Conservation (phyloP, 2,888 invertebrate species). For the Isoperla grammatica region DNA sequence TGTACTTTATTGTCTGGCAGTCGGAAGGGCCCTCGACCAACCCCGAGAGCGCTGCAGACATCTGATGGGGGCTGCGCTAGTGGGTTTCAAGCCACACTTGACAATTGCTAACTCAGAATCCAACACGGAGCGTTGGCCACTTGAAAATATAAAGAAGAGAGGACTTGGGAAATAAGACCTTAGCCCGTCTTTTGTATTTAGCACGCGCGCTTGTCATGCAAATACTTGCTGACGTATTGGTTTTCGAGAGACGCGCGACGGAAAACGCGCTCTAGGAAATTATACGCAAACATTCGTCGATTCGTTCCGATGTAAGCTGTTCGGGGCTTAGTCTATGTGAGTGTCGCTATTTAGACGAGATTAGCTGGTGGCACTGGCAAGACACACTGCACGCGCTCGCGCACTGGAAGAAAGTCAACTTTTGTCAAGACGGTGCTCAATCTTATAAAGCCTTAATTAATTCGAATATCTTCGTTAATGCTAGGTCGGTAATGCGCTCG, state of each 20-base stretch:
- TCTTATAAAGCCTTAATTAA: background rate
- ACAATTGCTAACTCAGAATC: constrained; percentile 23
- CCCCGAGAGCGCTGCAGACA: constrained; percentile 9
- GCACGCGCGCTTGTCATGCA: constrained; percentile 22
- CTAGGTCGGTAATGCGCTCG: too few species aligned
- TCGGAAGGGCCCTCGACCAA: constrained; percentile 11
- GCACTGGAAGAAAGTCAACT: background rate
- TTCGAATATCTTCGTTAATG: too few species aligned
- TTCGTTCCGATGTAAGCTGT: too few species aligned
- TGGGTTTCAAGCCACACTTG: constrained; percentile 15
- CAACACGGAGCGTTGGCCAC: constrained; percentile 13
- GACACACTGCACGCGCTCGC: background rate
- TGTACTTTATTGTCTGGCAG: constrained; percentile 12
- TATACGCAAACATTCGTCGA: constrained; percentile 9
- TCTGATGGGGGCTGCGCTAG: background rate
- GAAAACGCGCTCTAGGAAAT: constrained; percentile 5
- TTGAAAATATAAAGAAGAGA: constrained; percentile 18
- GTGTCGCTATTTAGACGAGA: background rate
- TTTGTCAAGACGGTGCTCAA: background rate
- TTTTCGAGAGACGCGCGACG: background rate
- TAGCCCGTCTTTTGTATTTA: constrained; percentile 22
- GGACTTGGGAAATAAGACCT: constrained; percentile 20
- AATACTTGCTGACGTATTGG: constrained; percentile 22
- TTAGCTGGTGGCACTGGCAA: background rate
- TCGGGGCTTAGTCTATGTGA: too few species aligned